Base-by-base conservation (phyloP, 2,113 vertebrate species). In the Ranitomeya imitator region DNA sequence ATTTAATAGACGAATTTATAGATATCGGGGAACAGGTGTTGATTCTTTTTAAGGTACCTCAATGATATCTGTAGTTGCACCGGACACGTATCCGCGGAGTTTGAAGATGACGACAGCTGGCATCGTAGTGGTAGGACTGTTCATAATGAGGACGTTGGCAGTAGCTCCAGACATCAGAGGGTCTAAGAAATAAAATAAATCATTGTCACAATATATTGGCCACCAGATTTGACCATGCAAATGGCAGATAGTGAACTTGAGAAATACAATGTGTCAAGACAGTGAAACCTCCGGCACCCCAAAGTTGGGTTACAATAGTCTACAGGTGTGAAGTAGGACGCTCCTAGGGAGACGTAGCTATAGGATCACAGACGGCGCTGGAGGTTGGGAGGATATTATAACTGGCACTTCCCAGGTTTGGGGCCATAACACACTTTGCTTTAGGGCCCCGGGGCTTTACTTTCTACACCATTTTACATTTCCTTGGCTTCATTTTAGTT, bases 41-140 rank as follows among this genome's bases (percentile, higher is more conserved):
- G 13, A 16, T 23, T 60, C 55, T 12, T 51, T 18, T 37, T 93
- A 95, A 97, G 18, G 93, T 95, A 97, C 96, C 96, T 97, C 96
- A 79, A 95, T 67, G 86, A 96, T 88, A 92, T 97, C 95, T 90
- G 95, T 93, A 90, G 93, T 92, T 8, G 92, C 94, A 78, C 96
- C 96, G 89, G 94, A 90, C 52, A 95, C 54, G 91, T 94, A 95
- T 7, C 93, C 95, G 45, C 77, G 90, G 79, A 96, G 54, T 91
- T 96, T 97, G 78, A 93, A 91, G 61, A 96, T 89, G 54, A 97
- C 6, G 85, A 93, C 91, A 91, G 91, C 95, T 52, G 97, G 97
- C 80, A 97, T 87, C 88, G 96, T 89, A 0, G 94, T 95, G 90
- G 92, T 93, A 45, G 93, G 96, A 87, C 95, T 95, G 82, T 97